phyloP scores from a whole-genome alignment of 2,888 invertebrate genomes.

The Odontomyia ornata region DNA sequence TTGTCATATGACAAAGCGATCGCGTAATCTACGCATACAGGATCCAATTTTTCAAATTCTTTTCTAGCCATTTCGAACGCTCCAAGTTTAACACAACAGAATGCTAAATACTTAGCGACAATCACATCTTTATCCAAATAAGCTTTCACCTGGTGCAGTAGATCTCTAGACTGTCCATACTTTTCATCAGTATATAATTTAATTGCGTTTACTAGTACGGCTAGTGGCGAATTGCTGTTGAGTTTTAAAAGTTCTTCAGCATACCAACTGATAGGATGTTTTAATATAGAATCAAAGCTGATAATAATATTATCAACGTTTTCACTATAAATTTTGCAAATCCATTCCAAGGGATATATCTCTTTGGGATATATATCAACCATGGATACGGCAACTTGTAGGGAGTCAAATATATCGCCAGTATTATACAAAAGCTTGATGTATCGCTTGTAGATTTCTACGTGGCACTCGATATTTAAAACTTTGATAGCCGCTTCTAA shows the following conservation, averaged over 20 bases:
- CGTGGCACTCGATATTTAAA: slow-evolving; percentile 49
- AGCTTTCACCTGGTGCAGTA: slow-evolving; percentile 63
- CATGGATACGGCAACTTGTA: slow-evolving; percentile 58
- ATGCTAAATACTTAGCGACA: slow-evolving; percentile 66
- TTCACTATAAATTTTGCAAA: slow-evolving; percentile 70
- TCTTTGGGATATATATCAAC: slow-evolving; percentile 65
- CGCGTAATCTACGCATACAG: slow-evolving; percentile 51
- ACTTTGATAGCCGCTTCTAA: slow-evolving; percentile 55
- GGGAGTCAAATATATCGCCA: background rate
- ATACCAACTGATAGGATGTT: slow-evolving; percentile 65
- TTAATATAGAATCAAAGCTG: slow-evolving; percentile 53
- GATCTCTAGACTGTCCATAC: slow-evolving; percentile 68
- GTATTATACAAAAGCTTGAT: slow-evolving; percentile 54
- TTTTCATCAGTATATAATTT: slow-evolving; percentile 66
- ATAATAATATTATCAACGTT: slow-evolving; percentile 52
- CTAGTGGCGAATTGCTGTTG: slow-evolving; percentile 71
- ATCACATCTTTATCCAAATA: slow-evolving; percentile 64
- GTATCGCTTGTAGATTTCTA: slow-evolving; percentile 57
- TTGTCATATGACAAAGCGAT: slow-evolving; percentile 57
- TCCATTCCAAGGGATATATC: slow-evolving; percentile 69
- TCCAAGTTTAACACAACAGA: slow-evolving; percentile 65
- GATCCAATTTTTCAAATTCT: slow-evolving; percentile 54
- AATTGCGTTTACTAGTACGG: slow-evolving; percentile 70
- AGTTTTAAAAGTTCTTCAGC: slow-evolving; percentile 67
- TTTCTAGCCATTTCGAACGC: slow-evolving; percentile 65